Evolutionary conservation across 2,888 invertebrate genomes (phyloP).

Genomic region (Cloeon dipterum): DNA sequence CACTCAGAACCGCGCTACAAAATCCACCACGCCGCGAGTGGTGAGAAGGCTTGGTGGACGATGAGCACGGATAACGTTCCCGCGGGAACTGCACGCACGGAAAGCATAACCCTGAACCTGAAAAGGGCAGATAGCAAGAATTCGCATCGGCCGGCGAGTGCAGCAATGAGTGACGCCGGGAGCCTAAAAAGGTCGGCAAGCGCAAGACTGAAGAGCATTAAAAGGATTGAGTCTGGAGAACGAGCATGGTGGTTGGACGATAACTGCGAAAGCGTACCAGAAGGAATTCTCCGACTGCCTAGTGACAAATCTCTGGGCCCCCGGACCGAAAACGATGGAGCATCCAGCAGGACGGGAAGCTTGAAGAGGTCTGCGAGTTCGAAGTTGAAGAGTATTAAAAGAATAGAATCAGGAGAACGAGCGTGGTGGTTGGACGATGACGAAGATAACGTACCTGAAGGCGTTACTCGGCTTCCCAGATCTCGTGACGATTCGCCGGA

Average conservation of each 20-base stretch:
- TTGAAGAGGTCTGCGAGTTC: neutral
- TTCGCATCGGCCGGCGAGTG: too few species aligned
- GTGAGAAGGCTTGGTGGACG: constrained; percentile 13
- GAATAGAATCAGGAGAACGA: constrained; percentile 21
- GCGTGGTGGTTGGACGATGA: constrained; percentile 25
- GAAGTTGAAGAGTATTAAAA: constrained; percentile 1
- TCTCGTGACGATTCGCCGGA: too few species aligned
- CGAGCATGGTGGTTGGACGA: constrained; percentile 14
- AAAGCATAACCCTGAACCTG: too few species aligned
- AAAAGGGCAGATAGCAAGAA: too few species aligned
- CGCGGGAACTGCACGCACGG: neutral
- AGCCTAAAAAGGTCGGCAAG: neutral
- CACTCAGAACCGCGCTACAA: constrained; percentile 11
- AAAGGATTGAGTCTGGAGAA: constrained; percentile 16
- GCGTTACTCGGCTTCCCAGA: constrained; percentile 13
- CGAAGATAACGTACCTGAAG: constrained; percentile 16
- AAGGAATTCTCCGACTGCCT: neutral
- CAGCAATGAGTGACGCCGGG: too few species aligned
- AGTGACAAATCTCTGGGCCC: neutral
- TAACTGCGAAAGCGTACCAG: constrained; percentile 2
- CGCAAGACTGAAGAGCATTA: constrained; percentile 2
- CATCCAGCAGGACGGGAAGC: neutral
- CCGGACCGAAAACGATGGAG: neutral
- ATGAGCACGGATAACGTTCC: constrained; percentile 9
- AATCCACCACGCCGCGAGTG: constrained; percentile 26